phyloP scores from a whole-genome alignment of 2,113 vertebrate species.

The Phodopus roborovskii region DNA sequence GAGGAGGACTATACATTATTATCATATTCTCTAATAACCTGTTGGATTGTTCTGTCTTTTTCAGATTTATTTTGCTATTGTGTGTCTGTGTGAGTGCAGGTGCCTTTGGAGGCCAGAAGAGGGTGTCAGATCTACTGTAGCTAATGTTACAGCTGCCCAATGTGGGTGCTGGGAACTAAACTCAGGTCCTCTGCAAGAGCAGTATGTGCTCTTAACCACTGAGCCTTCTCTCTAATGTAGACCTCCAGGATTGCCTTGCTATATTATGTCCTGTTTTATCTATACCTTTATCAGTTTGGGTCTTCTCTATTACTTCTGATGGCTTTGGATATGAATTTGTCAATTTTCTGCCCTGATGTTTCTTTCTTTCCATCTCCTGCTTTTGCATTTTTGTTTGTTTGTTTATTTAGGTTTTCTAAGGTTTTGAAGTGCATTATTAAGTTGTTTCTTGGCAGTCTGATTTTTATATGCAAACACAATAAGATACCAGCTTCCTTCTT shows the following conservation, averaged over 20 bases:
- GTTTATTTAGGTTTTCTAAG: neutral
- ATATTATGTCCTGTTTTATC: neutral
- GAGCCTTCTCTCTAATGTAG: neutral
- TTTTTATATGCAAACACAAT: neutral
- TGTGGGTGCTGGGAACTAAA: neutral
- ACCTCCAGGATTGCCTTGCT: neutral
- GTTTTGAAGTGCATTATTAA: neutral
- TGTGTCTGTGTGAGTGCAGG: neutral
- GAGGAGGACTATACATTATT: neutral
- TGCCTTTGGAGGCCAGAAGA: neutral
- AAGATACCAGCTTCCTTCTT: neutral
- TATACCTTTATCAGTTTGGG: neutral
- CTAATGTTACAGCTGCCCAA: neutral
- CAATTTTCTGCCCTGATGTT: neutral
- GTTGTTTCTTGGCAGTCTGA: neutral
- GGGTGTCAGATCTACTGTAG: neutral
- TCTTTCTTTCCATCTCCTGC: neutral
- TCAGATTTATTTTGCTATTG: neutral
- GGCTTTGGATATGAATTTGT: neutral
- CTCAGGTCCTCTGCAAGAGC: neutral
- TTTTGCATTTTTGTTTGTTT: neutral
- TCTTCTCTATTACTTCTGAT: neutral
- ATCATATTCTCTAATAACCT: neutral
- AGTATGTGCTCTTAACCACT: neutral
- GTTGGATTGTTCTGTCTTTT: neutral